Base-by-base conservation (phyloP, 2,797 vertebrate species). In the Sternotherus odoratus region DNA sequence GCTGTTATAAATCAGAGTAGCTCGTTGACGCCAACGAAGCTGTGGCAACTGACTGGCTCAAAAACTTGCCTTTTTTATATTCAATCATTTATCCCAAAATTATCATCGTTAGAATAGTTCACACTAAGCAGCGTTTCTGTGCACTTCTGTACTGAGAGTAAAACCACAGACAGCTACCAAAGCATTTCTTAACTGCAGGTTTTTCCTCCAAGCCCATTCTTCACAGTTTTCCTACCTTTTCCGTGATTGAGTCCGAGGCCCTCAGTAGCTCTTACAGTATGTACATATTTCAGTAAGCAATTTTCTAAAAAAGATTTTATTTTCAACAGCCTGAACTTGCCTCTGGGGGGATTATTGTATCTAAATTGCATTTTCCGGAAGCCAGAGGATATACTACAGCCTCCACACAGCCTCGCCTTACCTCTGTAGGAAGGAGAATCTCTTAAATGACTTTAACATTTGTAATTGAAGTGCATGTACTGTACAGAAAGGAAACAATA, bases 361-460 rank as follows among this genome's bases (percentile, higher is more conserved):
- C 30, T 90, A 87, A 94, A 90, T 79, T 53, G 56, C 28, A 66
- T 93, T 94, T 89, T 88, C 84, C 48, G 26, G 60, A 87, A 80
- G 53, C 23, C 48, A 90, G 16, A 85, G 7, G 17, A 48, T 60
- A 81, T 17, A 26, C 63, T 81, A 54, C 49, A 48, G 69, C 30
- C 12, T 1, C 83, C 33, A 43, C 15, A 53, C 4, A 23, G 23
- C 1, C 69, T 77, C 81, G 43, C 36, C 56, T 81, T 93, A 23
- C 12, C 50, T 90, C 63, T 24, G 48, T 30, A 86, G 77, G 53
- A 85, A 83, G 23, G 85, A 86, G 7, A 80, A 79, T 2, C 9
- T 86, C 83, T 87, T 60, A 87, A 87, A 79, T 43, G 1, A 56
- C 85, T 81, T 92, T 77, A 85, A 21, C 11, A 69, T 43, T 79